Base-by-base conservation (phyloP, 2,888 invertebrate species). In the Tigriopus californicus region DNA sequence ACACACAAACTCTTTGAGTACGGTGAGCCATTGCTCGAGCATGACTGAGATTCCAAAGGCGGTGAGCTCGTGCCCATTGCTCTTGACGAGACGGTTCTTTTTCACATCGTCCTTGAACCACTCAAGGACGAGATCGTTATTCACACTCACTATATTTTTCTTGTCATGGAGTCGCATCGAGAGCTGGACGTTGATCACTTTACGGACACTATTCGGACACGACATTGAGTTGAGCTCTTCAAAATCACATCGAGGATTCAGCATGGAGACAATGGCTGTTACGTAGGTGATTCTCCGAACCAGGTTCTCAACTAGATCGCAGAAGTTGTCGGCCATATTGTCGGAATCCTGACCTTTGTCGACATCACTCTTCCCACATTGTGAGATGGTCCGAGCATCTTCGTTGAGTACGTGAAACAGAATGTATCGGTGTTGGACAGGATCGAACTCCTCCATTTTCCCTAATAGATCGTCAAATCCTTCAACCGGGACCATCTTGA, bases 141-240 rank as follows among this genome's bases (percentile, higher is more conserved):
- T 59, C 15, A 52, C 25, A 33, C 51, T 41, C 25, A 13, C 24
- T 12, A 59, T 25, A 15, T 51, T 51, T 8, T 51, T 22, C 13
- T 59, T 40, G 1, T 51, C 51, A 8, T 49, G 33, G 6, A 59
- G 42, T 20, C 59, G 8, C 20, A 12, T 42, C 6, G 59, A 49
- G 12, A 59, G 41, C 22, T 51, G 22, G 15, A 59, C 59, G 42
- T 59, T 59, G n/a, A 59, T 59, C 22, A 59, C 59, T 52, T 59
- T 59, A 6, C 59, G 40, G 13, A 59, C 59, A 53, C 52, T 59
- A 24, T 59, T 59, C 12, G 59, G 59, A 42, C 33, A 33, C 12
- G 52, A 40, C 41, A 59, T 24, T 13, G 33, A 22, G 18, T 13
- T 12, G 8, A 5, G n/a, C 11, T 44, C 44, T n/a, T 24, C 42